Percentiles rank a stretch among this genome's conserved stretches.
Conservation (phyloP, 1,140 invertebrate species). For the Ceratosolen fusciceps region DNA sequence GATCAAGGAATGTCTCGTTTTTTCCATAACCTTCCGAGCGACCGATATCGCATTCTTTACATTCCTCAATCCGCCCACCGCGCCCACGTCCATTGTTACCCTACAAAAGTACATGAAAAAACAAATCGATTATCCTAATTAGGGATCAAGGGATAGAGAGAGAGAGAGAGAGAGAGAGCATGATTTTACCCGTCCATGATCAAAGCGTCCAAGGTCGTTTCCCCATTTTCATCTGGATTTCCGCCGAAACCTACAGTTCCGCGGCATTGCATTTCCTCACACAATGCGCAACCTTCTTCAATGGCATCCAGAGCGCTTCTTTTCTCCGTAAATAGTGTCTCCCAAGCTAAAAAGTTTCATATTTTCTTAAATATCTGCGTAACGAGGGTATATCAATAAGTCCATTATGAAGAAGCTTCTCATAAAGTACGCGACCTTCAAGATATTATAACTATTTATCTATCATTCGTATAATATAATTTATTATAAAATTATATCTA, state of each 20-base stretch:
- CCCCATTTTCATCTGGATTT: slow-evolving; percentile 95
- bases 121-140: neutral
- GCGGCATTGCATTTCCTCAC: slow-evolving; percentile 91
- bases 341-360: slow-evolving; percentile 78
- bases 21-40: slow-evolving; percentile 90
- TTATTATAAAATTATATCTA: no score
- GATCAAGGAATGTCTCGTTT: slow-evolving; percentile 92
- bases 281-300: slow-evolving; percentile 85
- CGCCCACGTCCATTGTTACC: slow-evolving; percentile 89
- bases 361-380: no score
- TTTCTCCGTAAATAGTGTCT: slow-evolving; percentile 72
- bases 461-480: no score
- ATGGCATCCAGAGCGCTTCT: slow-evolving; percentile 85
- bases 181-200: slow-evolving; percentile 93
- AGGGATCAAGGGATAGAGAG: no score
- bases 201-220: slow-evolving; percentile 97
- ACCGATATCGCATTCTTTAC: slow-evolving; percentile 93
- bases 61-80: slow-evolving; percentile 88
- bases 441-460: no score
- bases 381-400: no score
- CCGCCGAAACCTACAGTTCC: slow-evolving; percentile 95
- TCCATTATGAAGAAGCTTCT: no score
- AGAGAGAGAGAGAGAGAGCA: no score
- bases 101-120: slow-evolving; percentile 67
- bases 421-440: neutral